A percentile compares a stretch with the other conserved stretches of the same genome.
These are phyloP conservation scores for Vollenhovia emeryi DNA, from an alignment of 1,140 invertebrate species.

Conservation along the genomic window DNA sequence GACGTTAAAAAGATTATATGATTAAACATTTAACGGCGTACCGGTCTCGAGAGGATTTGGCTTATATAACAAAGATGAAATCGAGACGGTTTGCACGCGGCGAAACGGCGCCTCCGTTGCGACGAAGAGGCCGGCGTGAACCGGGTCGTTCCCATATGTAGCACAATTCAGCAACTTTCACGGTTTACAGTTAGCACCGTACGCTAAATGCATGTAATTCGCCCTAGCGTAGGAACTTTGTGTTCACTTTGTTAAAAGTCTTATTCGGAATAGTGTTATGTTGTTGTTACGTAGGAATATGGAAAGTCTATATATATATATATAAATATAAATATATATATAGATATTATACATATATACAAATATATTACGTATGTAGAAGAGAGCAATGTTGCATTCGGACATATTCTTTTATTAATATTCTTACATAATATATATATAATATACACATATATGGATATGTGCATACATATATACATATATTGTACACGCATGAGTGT, in stretches of 20 bases:
- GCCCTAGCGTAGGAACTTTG: conserved; percentile 65
- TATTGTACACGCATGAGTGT: conserved; percentile 7
- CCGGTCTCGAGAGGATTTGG: neutral
- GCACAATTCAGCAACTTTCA: conserved; percentile 63
- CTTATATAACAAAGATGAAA: conserved; percentile 11
- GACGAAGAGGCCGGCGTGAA: conserved; percentile 1
- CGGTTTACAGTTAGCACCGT: conserved; percentile 60
- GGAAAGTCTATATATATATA: conserved; percentile 69
- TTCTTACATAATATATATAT: conserved; percentile 37
- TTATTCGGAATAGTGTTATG: conserved; percentile 70
- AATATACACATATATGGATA: conserved; percentile 21
- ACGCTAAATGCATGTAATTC: conserved; percentile 61
- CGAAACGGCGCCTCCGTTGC: conserved; percentile 22
- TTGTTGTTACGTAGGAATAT: conserved; percentile 70
- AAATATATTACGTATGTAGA: conserved; percentile 60
- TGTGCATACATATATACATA: neutral
- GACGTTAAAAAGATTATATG: neutral
- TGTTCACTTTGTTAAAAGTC: conserved; percentile 72
- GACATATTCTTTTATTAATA: conserved; percentile 75
- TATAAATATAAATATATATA: conserved; percentile 65
- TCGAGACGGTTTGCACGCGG: neutral
- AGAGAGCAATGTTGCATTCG: conserved; percentile 75
- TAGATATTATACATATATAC: conserved; percentile 54
- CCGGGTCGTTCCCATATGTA: conserved; percentile 26
- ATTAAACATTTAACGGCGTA: neutral